These are phyloP conservation scores for Paradoxurus hermaphroditus DNA, from an alignment of 2,113 vertebrate species.

Conservation along the genomic window DNA sequence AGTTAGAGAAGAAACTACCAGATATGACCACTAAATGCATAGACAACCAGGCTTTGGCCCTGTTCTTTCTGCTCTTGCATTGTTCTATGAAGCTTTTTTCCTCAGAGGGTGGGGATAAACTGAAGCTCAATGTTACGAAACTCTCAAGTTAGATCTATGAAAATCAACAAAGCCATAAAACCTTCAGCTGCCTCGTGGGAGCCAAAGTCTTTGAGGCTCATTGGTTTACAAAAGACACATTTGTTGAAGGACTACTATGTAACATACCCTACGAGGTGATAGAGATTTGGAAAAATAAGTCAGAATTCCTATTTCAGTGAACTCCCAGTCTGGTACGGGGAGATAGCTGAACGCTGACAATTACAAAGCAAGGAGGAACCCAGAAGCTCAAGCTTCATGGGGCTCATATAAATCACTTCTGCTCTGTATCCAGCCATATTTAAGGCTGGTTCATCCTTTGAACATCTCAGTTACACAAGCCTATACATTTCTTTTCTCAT, in stretches of 20 bases:
- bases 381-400: not conserved
- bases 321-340: not conserved
- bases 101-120: not conserved
- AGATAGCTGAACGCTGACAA: not conserved
- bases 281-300: not conserved
- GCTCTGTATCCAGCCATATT: not conserved
- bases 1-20: not conserved
- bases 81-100: not conserved
- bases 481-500: not conserved
- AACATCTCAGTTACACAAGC: not conserved
- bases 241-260: not conserved
- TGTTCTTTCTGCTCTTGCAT: not conserved
- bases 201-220: not conserved
- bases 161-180: slow-evolving; percentile 12
- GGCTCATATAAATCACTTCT: not conserved
- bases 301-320: not conserved
- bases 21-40: not conserved
- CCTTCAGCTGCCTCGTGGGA: not conserved
- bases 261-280: not conserved
- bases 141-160: not conserved
- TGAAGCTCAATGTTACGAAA: not conserved
- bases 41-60: not conserved
- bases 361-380: not conserved
- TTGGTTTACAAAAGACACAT: not conserved
- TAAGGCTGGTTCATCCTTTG: not conserved